Percentiles rank a stretch among this genome's conserved stretches.
Evolutionary conservation across 1,140 invertebrate genomes (phyloP).

Genomic region (Heliconius melpomene): DNA sequence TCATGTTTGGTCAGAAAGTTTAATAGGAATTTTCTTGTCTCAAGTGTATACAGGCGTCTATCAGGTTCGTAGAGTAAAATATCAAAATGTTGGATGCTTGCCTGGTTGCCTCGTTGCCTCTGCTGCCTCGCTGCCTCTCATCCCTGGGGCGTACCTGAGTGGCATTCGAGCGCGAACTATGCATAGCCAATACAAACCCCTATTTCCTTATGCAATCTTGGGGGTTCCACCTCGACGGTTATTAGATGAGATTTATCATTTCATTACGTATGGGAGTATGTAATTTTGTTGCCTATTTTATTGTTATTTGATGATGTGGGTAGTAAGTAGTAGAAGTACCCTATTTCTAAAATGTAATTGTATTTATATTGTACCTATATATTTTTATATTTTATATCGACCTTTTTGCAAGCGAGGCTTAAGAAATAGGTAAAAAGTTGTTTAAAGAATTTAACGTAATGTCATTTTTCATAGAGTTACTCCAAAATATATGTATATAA

Average conservation of each 20-base stretch:
- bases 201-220: conserved; percentile 46
- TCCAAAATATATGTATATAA: no score
- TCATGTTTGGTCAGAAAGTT: conserved; percentile 11
- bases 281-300: not conserved
- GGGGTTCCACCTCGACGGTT: conserved; percentile 18
- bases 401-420: no score
- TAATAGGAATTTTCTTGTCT: conserved; percentile 9
- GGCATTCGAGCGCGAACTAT: conserved; percentile 47
- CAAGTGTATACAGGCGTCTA: conserved; percentile 11
- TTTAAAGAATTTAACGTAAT: no score
- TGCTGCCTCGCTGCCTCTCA: conserved; percentile 1
- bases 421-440: no score
- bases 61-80: conserved; percentile 19
- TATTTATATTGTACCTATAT: not conserved
- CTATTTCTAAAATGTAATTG: not conserved
- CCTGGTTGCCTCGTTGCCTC: conserved; percentile 8
- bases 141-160: conserved; percentile 44
- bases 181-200: conserved; percentile 54
- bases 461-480: no score
- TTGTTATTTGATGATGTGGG: not conserved
- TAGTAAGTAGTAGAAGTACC: not conserved
- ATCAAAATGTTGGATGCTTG: conserved; percentile 21
- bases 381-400: not conserved
- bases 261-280: not conserved
- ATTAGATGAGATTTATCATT: conserved; percentile 22